Evolutionary conservation across 2,113 vertebrate genomes (phyloP).

Genomic region (Tympanuchus pallidicinctus): DNA sequence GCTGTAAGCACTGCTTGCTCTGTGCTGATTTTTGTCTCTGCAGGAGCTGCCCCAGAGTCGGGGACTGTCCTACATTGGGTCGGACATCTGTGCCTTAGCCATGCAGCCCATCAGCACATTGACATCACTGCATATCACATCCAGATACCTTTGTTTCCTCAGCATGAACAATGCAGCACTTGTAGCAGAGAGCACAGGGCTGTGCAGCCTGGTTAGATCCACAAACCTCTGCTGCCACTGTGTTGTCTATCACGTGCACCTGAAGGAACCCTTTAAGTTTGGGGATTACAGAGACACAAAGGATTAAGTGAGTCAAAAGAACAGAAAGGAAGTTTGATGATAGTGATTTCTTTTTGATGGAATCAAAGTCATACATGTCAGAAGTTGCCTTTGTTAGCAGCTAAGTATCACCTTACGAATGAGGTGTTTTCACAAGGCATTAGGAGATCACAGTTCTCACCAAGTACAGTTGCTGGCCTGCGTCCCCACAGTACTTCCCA

Average conservation of each 20-base stretch:
- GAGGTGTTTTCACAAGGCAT: not conserved
- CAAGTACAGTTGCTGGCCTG: not conserved
- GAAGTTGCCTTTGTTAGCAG: not conserved
- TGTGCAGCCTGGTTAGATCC: not conserved
- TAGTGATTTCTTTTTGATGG: not conserved
- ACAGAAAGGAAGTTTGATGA: not conserved
- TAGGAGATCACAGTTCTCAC: not conserved
- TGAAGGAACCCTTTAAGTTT: not conserved
- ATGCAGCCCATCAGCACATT: fast-evolving
- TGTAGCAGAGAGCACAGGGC: not conserved
- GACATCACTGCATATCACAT: conserved; percentile 20
- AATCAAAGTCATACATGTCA: not conserved
- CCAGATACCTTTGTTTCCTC: conserved; percentile 37
- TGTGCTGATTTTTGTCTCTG: not conserved
- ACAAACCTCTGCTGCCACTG: fast-evolving
- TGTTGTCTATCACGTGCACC: not conserved
- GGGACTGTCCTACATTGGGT: not conserved
- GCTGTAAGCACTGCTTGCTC: not conserved
- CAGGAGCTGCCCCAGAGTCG: not conserved
- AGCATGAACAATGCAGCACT: not conserved
- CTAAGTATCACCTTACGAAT: not conserved
- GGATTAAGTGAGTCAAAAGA: not conserved
- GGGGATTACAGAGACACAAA: not conserved
- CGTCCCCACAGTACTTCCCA: not conserved
- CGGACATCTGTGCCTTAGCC: not conserved